Evolutionary conservation across 2,113 vertebrate species (phyloP).

Genomic region (Peromyscus maniculatus): DNA sequence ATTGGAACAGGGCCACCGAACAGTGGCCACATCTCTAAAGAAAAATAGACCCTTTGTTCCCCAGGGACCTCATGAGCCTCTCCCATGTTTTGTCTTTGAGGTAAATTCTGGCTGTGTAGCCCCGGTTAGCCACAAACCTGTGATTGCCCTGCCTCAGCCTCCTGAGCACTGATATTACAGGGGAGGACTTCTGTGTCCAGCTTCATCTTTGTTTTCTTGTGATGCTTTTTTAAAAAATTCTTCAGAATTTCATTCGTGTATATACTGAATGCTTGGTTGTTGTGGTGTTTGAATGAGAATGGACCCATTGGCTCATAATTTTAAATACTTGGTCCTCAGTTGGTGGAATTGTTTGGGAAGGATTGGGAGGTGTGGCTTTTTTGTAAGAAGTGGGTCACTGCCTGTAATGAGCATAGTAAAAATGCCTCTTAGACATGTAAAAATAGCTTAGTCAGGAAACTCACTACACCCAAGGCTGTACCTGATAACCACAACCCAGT

Average conservation of each 20-base stretch:
- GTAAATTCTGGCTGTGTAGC: neutral
- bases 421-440: neutral
- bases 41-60: neutral
- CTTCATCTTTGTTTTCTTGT: neutral
- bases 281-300: neutral
- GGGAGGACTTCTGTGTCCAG: neutral
- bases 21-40: neutral
- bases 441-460: neutral
- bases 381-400: neutral
- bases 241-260: neutral
- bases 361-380: neutral
- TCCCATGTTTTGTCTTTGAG: neutral
- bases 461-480: too few species aligned
- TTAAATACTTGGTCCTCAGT: neutral
- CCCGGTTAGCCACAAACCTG: neutral
- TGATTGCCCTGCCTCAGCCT: neutral
- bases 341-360: neutral
- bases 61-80: neutral
- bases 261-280: neutral
- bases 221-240: neutral
- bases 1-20: neutral
- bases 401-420: neutral
- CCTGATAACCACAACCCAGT: neutral
- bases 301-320: neutral
- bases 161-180: neutral